Evolutionary conservation across 2,888 invertebrate species (phyloP).

Genomic region (Drosophila flavopinicola): DNA sequence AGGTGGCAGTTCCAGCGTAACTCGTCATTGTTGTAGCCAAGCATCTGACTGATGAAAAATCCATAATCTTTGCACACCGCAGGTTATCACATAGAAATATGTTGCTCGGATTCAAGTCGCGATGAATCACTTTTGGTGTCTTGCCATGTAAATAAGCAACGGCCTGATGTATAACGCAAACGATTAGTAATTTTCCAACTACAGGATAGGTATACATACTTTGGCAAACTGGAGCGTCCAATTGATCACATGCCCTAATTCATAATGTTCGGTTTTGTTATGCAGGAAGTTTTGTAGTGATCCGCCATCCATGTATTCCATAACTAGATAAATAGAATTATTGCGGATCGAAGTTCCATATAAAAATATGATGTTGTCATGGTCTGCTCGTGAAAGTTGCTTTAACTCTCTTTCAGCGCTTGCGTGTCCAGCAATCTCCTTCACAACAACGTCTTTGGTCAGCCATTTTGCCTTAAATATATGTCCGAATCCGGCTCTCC

Average conservation of each 20-base stretch:
- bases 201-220: conserved; percentile 15
- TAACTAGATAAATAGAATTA: conserved; percentile 11
- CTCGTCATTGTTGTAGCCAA: conserved; percentile 27
- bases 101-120: conserved; percentile 48
- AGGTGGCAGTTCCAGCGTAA: conserved; percentile 32
- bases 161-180: conserved; percentile 21
- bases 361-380: conserved; percentile 49
- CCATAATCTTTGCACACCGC: conserved; percentile 39
- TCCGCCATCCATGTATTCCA: conserved; percentile 56
- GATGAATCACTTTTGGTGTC: conserved; percentile 46
- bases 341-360: conserved; percentile 25
- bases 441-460: conserved; percentile 32
- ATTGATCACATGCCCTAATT: conserved; percentile 28
- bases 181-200: neutral
- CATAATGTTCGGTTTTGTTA: conserved; percentile 5
- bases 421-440: conserved; percentile 2
- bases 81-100: conserved; percentile 18
- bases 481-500: neutral
- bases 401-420: conserved; percentile 7
- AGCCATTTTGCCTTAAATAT: conserved; percentile 17
- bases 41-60: conserved; percentile 40
- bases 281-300: conserved; percentile 33
- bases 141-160: conserved; percentile 44
- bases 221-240: conserved; percentile 48
- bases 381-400: conserved; percentile 30